Evolutionary conservation across 1,140 invertebrate genomes (phyloP).

Genomic region (Drosophila insularis): DNA sequence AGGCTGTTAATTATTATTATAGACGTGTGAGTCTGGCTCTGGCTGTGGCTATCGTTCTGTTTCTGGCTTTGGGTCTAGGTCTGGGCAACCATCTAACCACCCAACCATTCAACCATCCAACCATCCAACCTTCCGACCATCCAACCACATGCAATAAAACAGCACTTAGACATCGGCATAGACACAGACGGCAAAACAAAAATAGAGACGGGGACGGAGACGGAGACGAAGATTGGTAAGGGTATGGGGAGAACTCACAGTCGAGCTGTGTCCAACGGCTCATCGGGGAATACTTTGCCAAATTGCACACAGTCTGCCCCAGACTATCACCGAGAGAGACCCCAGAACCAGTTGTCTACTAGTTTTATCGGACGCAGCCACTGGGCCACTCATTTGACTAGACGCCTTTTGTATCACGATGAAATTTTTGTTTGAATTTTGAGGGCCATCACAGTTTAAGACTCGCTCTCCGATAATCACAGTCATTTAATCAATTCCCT

Average conservation of each 20-base stretch:
- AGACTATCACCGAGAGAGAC: neutral
- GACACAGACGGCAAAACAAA: conserved; percentile 13
- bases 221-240: conserved; percentile 6
- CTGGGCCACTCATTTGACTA: conserved; percentile 70
- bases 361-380: conserved; percentile 25
- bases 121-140: conserved; percentile 20
- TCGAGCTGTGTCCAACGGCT: conserved; percentile 62
- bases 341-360: conserved; percentile 13
- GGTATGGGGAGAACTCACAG: conserved; percentile 13
- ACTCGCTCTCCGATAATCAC: conserved; percentile 1
- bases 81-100: conserved; percentile 43
- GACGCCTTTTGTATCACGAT: conserved; percentile 1
- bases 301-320: conserved; percentile 58
- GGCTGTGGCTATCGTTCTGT: conserved; percentile 18
- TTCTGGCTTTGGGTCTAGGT: conserved; percentile 10
- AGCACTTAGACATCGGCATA: conserved; percentile 69
- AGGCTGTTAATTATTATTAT: conserved; percentile 81
- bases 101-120: conserved; percentile 22
- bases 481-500: neutral
- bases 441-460: conserved; percentile 2
- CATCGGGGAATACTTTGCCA: conserved; percentile 78
- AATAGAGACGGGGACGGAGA: conserved; percentile 2
- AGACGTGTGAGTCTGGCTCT: conserved; percentile 72
- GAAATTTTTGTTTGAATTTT: neutral
- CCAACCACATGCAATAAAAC: conserved; percentile 78